Percentiles rank a stretch among this genome's conserved stretches.
Conservation (phyloP, 2,888 invertebrate genomes). For the Oscheius sp. region DNA sequence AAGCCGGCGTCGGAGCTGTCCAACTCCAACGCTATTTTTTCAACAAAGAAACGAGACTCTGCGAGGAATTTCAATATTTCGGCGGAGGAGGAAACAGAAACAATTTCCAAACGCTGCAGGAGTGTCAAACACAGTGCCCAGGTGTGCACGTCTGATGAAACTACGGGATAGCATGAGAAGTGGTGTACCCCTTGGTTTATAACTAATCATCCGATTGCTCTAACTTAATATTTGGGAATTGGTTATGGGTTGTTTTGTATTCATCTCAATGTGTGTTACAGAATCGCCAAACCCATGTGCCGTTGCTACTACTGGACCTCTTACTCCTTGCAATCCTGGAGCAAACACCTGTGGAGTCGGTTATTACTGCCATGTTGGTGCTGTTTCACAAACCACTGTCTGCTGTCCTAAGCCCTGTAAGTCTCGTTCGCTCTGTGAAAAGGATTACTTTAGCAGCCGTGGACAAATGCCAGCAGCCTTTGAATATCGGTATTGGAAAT, state of each 20-base stretch:
- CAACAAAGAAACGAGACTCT: slow-evolving; percentile 64
- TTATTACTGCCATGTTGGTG: slow-evolving; percentile 71
- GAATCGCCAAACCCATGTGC: slow-evolving; percentile 72
- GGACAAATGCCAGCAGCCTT: slow-evolving; percentile 71
- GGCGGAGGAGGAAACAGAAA: slow-evolving; percentile 72
- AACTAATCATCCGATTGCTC: not conserved
- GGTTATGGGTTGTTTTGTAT: not conserved
- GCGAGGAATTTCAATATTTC: slow-evolving; percentile 69
- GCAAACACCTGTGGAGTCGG: slow-evolving; percentile 50
- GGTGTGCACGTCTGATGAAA: slow-evolving; percentile 48
- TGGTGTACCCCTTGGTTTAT: not conserved
- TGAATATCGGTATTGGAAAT: slow-evolving; percentile 70
- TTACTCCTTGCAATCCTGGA: slow-evolving; percentile 47
- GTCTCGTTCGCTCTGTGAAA: not conserved
- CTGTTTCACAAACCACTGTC: slow-evolving; percentile 67
- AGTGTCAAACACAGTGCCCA: slow-evolving; percentile 69
- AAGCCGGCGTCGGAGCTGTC: slow-evolving; percentile 68
- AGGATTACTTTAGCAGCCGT: slow-evolving; percentile 57
- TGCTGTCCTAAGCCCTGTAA: slow-evolving; percentile 72
- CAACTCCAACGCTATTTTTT: slow-evolving; percentile 66
- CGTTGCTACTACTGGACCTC: slow-evolving; percentile 53
- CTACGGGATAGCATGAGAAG: slow-evolving; percentile 17
- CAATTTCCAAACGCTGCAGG: slow-evolving; percentile 69
- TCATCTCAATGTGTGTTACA: slow-evolving; percentile 44
- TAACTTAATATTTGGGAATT: not conserved